Conservation (phyloP, 2,797 vertebrate genomes). For the Nyctalus aviator region DNA sequence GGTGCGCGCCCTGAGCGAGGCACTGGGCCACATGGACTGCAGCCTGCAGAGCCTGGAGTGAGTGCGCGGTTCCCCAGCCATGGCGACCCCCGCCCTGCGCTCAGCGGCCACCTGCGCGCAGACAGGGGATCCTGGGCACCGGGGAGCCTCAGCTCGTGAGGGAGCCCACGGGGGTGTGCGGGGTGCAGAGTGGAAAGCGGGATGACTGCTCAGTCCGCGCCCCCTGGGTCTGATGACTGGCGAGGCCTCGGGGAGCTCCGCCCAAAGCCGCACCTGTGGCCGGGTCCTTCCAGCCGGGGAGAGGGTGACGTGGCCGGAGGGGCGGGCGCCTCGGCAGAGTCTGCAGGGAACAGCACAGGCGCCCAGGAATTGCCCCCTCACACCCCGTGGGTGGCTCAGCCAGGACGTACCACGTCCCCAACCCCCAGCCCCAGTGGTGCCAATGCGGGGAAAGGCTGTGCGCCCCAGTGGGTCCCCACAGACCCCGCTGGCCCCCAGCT, state of each 20-base stretch:
- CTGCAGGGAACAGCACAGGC: not conserved
- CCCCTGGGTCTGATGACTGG: not conserved
- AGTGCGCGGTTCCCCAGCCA: too few species aligned
- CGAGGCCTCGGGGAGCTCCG: fast-evolving
- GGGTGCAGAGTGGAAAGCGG: too few species aligned
- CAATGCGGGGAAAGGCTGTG: fast-evolving
- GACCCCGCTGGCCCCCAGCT: too few species aligned
- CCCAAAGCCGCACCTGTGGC: fast-evolving
- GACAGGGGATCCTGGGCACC: fast-evolving
- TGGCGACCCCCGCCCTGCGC: too few species aligned
- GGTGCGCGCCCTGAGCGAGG: not conserved
- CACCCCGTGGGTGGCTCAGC: not conserved
- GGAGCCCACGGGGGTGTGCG: too few species aligned
- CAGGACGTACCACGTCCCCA: too few species aligned
- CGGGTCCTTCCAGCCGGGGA: too few species aligned
- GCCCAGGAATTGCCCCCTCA: not conserved
- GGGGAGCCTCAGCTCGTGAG: not conserved
- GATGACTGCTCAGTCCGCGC: not conserved
- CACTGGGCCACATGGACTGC: not conserved
- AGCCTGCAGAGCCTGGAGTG: constrained; percentile 56
- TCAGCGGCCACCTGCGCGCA: too few species aligned
- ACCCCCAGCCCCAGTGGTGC: not conserved
- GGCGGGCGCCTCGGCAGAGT: fast-evolving
- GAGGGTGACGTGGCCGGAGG: too few species aligned
- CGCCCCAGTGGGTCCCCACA: too few species aligned